Evolutionary conservation across 2,113 vertebrate species (phyloP).

Genomic region (Platycercus adscitus): DNA sequence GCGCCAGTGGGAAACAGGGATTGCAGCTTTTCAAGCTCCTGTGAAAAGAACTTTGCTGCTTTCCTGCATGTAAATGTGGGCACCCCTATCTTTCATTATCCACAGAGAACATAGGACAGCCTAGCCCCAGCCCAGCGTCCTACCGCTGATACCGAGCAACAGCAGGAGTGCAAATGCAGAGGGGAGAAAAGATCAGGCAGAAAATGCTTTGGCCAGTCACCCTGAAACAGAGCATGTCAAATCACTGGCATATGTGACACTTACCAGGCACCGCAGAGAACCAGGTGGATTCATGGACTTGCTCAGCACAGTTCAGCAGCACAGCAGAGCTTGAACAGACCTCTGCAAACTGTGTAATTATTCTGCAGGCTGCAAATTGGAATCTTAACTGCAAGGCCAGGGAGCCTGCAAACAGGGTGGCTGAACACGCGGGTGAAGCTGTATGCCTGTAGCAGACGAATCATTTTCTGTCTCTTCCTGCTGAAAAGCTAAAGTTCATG

Average conservation of each 20-base stretch:
- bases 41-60: not conserved
- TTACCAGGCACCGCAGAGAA: not conserved
- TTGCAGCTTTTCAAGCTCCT: not conserved
- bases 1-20: not conserved
- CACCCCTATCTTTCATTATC: fast-evolving
- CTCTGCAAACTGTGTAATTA: not conserved
- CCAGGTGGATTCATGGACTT: not conserved
- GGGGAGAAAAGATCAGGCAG: not conserved
- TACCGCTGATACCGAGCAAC: fast-evolving
- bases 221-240: not conserved
- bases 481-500: not conserved
- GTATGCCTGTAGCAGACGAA: not conserved
- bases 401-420: not conserved
- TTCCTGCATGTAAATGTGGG: not conserved
- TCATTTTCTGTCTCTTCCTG: not conserved
- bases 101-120: not conserved
- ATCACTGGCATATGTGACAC: not conserved
- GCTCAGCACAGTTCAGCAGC: not conserved
- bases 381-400: not conserved
- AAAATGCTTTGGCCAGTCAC: not conserved
- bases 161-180: not conserved
- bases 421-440: not conserved
- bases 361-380: not conserved
- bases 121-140: not conserved
- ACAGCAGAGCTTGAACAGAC: not conserved